These are phyloP conservation scores for Lophura nycthemera DNA, from an alignment of 2,113 vertebrate species.

Conservation along the genomic window DNA sequence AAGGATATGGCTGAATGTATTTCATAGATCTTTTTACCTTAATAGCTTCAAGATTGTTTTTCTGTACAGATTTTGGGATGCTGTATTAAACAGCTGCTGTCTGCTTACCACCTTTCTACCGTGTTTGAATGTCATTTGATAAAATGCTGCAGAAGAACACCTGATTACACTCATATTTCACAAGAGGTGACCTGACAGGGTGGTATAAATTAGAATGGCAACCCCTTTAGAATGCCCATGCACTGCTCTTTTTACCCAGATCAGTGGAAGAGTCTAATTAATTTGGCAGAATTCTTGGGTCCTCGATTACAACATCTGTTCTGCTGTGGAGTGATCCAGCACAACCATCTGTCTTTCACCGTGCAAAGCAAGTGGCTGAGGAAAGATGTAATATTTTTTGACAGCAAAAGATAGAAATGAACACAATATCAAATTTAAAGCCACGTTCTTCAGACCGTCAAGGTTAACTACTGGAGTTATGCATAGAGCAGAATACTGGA, in stretches of 20 bases:
- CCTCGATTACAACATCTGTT: conserved; percentile 72
- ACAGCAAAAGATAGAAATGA: conserved; percentile 57
- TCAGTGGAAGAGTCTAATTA: conserved; percentile 68
- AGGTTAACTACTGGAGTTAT: conserved; percentile 57
- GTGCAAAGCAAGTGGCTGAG: conserved; percentile 55
- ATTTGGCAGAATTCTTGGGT: conserved; percentile 68
- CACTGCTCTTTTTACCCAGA: conserved; percentile 45
- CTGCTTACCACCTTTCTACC: background rate
- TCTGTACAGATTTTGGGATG: background rate
- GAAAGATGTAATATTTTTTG: conserved; percentile 63
- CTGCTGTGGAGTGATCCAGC: conserved; percentile 57
- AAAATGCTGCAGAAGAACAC: background rate
- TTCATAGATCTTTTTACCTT: background rate
- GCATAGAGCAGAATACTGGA: conserved; percentile 12
- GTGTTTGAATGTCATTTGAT: background rate
- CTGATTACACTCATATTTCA: background rate
- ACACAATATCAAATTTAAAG: conserved; percentile 48
- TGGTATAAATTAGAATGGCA: background rate
- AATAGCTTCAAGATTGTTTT: background rate
- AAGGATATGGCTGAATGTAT: background rate
- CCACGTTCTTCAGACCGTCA: conserved; percentile 12
- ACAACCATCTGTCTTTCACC: conserved; percentile 72
- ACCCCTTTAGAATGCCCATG: conserved; percentile 6
- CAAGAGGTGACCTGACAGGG: background rate
- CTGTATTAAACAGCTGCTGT: background rate